These are phyloP conservation scores for Eutrigla gurnardus DNA, from an alignment of 2,797 vertebrate species.

Conservation along the genomic window DNA sequence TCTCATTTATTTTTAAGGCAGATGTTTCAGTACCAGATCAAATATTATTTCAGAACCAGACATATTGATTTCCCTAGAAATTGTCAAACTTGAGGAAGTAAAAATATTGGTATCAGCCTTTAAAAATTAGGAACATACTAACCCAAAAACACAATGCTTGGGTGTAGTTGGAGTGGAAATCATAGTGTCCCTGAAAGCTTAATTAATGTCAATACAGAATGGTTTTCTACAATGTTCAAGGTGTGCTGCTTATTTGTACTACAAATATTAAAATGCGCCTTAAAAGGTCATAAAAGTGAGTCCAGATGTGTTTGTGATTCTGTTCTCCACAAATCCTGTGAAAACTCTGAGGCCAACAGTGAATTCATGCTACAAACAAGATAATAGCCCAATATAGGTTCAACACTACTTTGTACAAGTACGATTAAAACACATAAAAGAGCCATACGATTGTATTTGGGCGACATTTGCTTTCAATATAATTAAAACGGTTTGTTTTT, in stretches of 20 bases:
- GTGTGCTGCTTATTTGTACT: not conserved
- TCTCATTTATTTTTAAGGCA: no score
- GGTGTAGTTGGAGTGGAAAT: not conserved
- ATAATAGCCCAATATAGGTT: not conserved
- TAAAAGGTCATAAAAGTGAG: not conserved
- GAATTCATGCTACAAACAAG: not conserved
- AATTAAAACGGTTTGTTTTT: slow-evolving; percentile 14
- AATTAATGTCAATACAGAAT: not conserved
- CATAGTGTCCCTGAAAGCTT: not conserved
- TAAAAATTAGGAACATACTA: not conserved
- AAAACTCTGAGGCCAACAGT: not conserved
- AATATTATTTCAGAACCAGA: not conserved
- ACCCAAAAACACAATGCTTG: not conserved
- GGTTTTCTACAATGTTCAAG: not conserved
- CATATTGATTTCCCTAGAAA: not conserved
- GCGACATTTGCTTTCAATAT: not conserved
- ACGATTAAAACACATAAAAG: slow-evolving; percentile 3
- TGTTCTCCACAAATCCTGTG: not conserved
- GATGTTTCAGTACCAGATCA: not conserved
- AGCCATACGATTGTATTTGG: not conserved
- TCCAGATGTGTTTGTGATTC: not conserved
- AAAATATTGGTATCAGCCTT: not conserved
- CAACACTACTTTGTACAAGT: not conserved
- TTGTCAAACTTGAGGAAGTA: not conserved
- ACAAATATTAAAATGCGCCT: not conserved